These are phyloP conservation scores for Chaetogeoica ovagalla DNA, from an alignment of 2,888 invertebrate genomes.

Conservation along the genomic window DNA sequence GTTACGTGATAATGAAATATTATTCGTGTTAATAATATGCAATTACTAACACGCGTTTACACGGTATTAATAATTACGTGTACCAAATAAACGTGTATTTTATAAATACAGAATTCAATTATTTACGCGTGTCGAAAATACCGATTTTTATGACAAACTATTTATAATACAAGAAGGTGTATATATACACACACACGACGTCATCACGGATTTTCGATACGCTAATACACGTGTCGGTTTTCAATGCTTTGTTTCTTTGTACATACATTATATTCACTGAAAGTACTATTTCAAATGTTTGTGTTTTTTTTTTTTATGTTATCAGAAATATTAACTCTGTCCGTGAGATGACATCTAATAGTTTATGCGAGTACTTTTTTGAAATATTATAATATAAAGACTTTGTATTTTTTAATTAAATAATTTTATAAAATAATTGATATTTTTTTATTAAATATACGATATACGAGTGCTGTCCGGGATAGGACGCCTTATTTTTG, in stretches of 20 bases:
- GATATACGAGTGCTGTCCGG: too few species aligned
- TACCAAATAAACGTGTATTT: conserved; percentile 9
- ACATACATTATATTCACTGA: conserved; percentile 23
- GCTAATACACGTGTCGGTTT: conserved; percentile 44
- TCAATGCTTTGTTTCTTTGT: conserved; percentile 16
- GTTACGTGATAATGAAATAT: background rate
- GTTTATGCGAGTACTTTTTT: too few species aligned
- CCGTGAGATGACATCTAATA: too few species aligned
- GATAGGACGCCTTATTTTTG: too few species aligned
- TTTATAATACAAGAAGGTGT: background rate
- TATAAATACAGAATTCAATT: conserved; percentile 15
- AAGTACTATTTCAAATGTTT: background rate
- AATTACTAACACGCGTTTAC: background rate
- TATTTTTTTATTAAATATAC: too few species aligned
- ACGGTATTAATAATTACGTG: background rate
- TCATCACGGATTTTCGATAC: conserved; percentile 38
- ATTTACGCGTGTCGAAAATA: conserved; percentile 45
- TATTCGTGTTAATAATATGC: too few species aligned
- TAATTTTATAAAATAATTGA: too few species aligned
- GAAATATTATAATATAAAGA: too few species aligned
- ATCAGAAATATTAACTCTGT: too few species aligned
- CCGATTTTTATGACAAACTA: conserved; percentile 14
- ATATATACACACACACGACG: background rate
- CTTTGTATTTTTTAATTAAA: too few species aligned
- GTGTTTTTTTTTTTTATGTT: background rate